A percentile compares a stretch with the other conserved stretches of the same genome.
phyloP scores from a whole-genome alignment of 2,113 vertebrate genomes.

The Hippocampus comes region DNA sequence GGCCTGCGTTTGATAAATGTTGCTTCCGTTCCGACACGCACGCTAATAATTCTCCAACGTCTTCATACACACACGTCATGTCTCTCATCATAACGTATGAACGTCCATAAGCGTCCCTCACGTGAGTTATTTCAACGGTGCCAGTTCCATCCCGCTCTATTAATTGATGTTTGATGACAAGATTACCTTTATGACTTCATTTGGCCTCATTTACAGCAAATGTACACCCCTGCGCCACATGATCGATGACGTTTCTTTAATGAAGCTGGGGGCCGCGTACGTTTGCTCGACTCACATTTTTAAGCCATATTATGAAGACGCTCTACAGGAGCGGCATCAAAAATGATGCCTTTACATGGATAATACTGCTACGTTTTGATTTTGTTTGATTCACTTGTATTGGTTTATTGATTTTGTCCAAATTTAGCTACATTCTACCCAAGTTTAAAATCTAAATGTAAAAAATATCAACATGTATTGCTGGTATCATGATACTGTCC shows the following conservation, averaged over 20 bases:
- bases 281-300: constrained; percentile 7
- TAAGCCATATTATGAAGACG: neutral
- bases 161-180: constrained; percentile 12
- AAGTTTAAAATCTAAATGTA: no score
- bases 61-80: neutral
- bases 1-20: neutral
- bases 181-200: constrained; percentile 1
- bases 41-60: neutral
- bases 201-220: constrained; percentile 3
- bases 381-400: neutral
- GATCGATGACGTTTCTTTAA: constrained; percentile 16
- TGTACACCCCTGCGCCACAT: constrained; percentile 1
- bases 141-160: neutral
- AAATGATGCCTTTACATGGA: neutral
- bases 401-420: neutral
- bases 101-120: constrained; percentile 1
- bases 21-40: neutral
- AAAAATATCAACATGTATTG: no score
- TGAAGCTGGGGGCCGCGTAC: constrained; percentile 1
- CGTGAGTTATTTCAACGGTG: neutral
- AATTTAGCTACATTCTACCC: neutral
- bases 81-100: neutral
- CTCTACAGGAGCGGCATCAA: neutral
- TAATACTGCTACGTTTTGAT: neutral
- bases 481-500: no score